These are phyloP conservation scores for Stomatorhinus ivindoensis DNA, from an alignment of 2,113 vertebrate genomes.

Conservation along the genomic window DNA sequence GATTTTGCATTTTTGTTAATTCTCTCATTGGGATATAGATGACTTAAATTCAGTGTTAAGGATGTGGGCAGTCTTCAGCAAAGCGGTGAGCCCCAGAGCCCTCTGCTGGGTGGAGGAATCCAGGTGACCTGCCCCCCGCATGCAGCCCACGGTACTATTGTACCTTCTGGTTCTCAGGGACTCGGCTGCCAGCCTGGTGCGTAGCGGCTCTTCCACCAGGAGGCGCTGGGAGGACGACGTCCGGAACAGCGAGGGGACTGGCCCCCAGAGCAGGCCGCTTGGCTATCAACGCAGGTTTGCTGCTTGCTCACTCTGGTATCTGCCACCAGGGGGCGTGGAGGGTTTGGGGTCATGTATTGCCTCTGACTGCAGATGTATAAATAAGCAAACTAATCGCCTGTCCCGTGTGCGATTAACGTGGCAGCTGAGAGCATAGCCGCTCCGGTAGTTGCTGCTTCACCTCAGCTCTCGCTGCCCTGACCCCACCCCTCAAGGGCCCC, in stretches of 20 bases:
- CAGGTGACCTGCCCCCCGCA: background rate
- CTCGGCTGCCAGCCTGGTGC: conserved; percentile 77
- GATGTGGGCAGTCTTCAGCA: background rate
- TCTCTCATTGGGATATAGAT: background rate
- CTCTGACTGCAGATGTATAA: background rate
- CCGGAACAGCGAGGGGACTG: conserved; percentile 82
- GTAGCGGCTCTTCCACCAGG: conserved; percentile 87
- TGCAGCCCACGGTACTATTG: conserved; percentile 31
- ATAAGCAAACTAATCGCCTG: background rate
- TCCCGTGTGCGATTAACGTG: background rate
- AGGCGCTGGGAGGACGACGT: conserved; percentile 94
- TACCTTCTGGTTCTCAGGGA: conserved; percentile 70
- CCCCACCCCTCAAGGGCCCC: background rate
- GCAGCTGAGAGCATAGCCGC: background rate
- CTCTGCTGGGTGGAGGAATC: background rate
- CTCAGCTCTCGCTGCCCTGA: background rate
- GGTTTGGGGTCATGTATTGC: background rate
- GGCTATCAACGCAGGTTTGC: conserved; percentile 94
- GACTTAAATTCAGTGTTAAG: background rate
- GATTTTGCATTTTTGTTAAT: background rate
- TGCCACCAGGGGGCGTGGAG: background rate
- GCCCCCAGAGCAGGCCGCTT: conserved; percentile 77
- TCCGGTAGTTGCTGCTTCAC: background rate
- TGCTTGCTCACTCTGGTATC: background rate
- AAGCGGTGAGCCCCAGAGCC: background rate